Conservation (phyloP, 2,888 invertebrate genomes). For the Himalopsyche tibetana region DNA sequence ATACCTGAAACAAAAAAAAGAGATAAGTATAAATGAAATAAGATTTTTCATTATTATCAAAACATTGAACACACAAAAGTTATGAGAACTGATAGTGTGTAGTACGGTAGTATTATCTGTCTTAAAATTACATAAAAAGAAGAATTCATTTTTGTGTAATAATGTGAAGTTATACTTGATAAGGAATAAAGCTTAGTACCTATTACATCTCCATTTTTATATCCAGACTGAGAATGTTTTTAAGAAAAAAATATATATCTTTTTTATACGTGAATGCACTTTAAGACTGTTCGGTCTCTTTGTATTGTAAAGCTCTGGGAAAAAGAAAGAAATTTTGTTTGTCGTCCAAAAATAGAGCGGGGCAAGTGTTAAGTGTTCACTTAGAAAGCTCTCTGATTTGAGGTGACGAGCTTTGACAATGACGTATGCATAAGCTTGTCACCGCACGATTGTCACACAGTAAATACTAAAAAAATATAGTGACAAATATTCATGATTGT, state of each 20-base stretch:
- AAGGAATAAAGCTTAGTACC: too few relatives aligned
- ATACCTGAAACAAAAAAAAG: background rate
- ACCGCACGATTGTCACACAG: slow-evolving; percentile 29
- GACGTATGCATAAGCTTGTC: slow-evolving; percentile 56
- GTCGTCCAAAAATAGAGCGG: slow-evolving; percentile 51
- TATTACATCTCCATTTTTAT: too few relatives aligned
- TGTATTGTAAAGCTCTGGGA: slow-evolving; percentile 25
- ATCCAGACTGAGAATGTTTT: too few relatives aligned
- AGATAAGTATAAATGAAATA: background rate
- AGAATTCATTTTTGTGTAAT: too few relatives aligned
- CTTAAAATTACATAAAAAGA: too few relatives aligned
- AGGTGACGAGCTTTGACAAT: slow-evolving; percentile 58
- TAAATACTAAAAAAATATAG: background rate
- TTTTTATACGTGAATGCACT: too few relatives aligned
- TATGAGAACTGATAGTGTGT: too few relatives aligned
- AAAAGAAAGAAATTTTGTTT: slow-evolving; percentile 33
- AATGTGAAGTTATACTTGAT: too few relatives aligned
- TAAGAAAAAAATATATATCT: too few relatives aligned
- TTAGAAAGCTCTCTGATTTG: slow-evolving; percentile 56
- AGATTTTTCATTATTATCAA: too few relatives aligned
- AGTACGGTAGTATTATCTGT: too few relatives aligned
- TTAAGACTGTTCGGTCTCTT: background rate
- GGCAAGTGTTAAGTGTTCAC: slow-evolving; percentile 61
- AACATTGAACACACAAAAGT: too few relatives aligned
- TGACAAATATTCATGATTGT: background rate